Evolutionary conservation across 2,888 invertebrate species (phyloP).

Genomic region (Sminthurides aquaticus): DNA sequence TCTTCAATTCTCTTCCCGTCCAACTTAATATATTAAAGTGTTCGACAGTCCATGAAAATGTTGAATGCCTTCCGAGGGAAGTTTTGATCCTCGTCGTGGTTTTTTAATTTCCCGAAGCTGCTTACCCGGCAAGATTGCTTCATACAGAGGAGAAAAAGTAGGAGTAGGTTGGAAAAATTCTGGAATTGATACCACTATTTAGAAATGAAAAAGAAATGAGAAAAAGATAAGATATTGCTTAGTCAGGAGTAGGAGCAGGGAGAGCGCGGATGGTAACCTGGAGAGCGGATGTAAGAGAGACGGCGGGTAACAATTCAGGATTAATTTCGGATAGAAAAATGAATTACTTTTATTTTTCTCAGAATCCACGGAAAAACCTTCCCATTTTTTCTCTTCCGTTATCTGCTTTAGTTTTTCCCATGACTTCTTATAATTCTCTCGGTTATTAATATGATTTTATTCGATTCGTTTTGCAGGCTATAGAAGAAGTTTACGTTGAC

Average conservation of each 20-base stretch:
- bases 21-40: not conserved
- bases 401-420: too few relatives aligned
- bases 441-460: too few relatives aligned
- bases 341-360: too few relatives aligned
- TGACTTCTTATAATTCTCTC: too few relatives aligned
- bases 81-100: not conserved
- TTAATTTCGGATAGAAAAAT: too few relatives aligned
- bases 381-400: too few relatives aligned
- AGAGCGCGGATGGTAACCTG: too few relatives aligned
- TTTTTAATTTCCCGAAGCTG: slow-evolving; percentile 7
- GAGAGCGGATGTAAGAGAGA: too few relatives aligned
- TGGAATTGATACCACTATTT: not conserved
- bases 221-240: not conserved
- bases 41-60: not conserved
- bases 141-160: too few relatives aligned
- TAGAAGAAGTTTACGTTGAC: slow-evolving; percentile 94
- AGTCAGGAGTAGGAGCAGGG: too few relatives aligned
- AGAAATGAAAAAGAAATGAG: not conserved
- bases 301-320: too few relatives aligned
- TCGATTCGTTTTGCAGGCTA: slow-evolving; percentile 68
- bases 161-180: not conserved
- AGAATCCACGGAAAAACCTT: too few relatives aligned
- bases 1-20: not conserved
- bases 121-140: not conserved
- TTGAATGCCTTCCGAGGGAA: not conserved